Conservation (phyloP, 2,888 invertebrate species). For the Ganaspis brasiliensis region DNA sequence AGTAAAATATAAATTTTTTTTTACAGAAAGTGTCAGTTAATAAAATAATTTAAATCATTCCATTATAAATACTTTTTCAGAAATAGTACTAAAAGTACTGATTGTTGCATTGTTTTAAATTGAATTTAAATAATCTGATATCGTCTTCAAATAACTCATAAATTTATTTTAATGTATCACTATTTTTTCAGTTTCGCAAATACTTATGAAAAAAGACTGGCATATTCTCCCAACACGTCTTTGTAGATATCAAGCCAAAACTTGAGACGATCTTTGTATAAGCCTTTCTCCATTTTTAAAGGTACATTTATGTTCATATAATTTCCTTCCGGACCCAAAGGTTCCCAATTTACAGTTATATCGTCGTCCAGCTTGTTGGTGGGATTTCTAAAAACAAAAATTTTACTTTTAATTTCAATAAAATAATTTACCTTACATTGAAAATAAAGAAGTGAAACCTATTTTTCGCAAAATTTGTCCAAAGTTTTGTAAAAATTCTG, state of each 20-base stretch:
- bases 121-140: no score
- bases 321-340: slow-evolving; percentile 72
- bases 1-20: no score
- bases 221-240: slow-evolving; percentile 64
- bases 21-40: no score
- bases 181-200: no score
- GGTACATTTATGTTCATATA: slow-evolving; percentile 78
- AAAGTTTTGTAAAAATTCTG: slow-evolving; percentile 79
- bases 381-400: slow-evolving; percentile 77
- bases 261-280: slow-evolving; percentile 76
- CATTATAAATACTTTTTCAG: no score
- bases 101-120: no score
- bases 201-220: slow-evolving; percentile 33
- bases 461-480: slow-evolving; percentile 81
- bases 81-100: no score
- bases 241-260: slow-evolving; percentile 81
- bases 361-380: slow-evolving; percentile 74
- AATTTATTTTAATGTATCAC: no score
- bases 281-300: slow-evolving; percentile 71
- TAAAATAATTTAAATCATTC: no score
- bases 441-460: slow-evolving; percentile 73
- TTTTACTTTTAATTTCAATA: no score
- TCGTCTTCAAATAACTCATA: no score
- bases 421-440: neutral
- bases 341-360: slow-evolving; percentile 78